A percentile compares a stretch with the other conserved stretches of the same genome.
Conservation (phyloP, 2,113 vertebrate genomes). For the Aldabrachelys gigantea region DNA sequence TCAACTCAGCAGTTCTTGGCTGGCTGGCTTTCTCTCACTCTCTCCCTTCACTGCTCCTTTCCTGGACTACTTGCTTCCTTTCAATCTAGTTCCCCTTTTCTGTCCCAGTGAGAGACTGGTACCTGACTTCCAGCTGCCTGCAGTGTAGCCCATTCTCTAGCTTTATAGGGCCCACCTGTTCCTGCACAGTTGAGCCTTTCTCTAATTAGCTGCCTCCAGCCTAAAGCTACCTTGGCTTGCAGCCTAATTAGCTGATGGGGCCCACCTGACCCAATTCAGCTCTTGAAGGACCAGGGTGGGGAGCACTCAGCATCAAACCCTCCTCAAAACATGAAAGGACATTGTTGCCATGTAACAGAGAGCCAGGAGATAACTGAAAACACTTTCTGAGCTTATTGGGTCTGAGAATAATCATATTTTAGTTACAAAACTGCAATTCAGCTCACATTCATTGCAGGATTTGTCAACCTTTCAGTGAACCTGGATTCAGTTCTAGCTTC, state of each 20-base stretch:
- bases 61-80: neutral
- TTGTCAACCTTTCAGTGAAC: neutral
- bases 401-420: conserved; percentile 26
- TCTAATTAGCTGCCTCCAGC: neutral
- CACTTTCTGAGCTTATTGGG: neutral
- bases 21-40: neutral
- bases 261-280: neutral
- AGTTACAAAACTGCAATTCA: conserved; percentile 35
- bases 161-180: neutral
- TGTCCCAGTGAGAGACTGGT: neutral
- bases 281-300: neutral
- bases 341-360: neutral
- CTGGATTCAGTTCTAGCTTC: neutral
- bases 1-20: neutral
- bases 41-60: neutral
- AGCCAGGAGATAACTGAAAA: conserved; percentile 30
- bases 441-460: neutral
- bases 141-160: neutral
- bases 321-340: conserved; percentile 17
- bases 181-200: neutral
- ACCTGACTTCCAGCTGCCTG: neutral
- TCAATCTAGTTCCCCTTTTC: neutral
- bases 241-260: neutral
- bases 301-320: neutral
- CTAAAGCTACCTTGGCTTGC: neutral